phyloP scores from a whole-genome alignment of 2,797 vertebrate genomes.

The Ficedula albicollis region DNA sequence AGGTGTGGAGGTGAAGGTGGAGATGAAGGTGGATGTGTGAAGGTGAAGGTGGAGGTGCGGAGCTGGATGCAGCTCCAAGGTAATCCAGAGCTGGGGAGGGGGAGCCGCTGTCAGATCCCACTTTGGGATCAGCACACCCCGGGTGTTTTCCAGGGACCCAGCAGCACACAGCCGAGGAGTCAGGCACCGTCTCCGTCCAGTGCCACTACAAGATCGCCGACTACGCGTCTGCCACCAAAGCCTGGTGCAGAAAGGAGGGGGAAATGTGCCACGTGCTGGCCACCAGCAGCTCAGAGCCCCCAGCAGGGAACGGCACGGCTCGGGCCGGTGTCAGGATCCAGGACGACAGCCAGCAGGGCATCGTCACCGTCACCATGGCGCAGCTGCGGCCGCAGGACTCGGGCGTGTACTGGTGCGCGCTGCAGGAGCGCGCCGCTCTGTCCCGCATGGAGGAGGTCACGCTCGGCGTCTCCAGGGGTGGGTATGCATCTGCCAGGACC shows the following conservation, averaged over 20 bases:
- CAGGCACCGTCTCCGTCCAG: background rate
- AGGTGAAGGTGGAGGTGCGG: too few species aligned
- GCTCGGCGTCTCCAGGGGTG: background rate
- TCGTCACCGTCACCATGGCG: background rate
- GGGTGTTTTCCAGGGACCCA: background rate
- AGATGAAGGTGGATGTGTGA: background rate
- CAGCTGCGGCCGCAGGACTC: background rate
- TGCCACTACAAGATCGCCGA: background rate
- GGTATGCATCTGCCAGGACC: background rate
- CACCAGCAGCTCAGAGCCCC: rapidly evolving
- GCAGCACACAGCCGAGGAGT: background rate
- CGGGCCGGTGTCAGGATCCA: background rate
- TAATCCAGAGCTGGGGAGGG: background rate
- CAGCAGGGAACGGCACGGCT: rapidly evolving
- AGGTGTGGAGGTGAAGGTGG: too few species aligned
- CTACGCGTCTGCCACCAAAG: background rate
- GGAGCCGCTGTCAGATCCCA: background rate
- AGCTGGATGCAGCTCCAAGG: background rate
- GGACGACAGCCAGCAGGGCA: background rate
- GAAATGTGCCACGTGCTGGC: rapidly evolving
- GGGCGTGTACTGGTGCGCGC: background rate
- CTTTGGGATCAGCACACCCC: rapidly evolving
- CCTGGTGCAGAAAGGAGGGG: background rate
- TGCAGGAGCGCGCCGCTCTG: rapidly evolving
- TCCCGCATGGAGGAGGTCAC: background rate